Percentiles rank a stretch among this genome's conserved stretches.
phyloP scores from a whole-genome alignment of 2,113 vertebrate species.

The Mola mola region DNA sequence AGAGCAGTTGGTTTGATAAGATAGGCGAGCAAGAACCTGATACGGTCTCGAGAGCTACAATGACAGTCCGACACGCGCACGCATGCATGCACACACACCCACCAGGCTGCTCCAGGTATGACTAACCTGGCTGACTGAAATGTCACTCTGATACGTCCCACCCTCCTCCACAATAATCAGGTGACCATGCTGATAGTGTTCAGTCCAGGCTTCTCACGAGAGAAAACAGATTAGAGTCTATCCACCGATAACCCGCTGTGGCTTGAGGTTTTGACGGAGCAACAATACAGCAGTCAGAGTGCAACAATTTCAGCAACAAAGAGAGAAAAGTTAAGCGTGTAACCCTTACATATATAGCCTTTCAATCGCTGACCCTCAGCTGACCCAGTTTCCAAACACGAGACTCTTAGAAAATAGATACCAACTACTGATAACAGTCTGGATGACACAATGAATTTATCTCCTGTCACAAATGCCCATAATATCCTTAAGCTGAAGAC shows the following conservation, averaged over 20 bases:
- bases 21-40: conserved; percentile 63
- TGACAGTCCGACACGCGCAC: conserved; percentile 4
- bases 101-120: conserved; percentile 37
- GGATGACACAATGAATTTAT: conserved; percentile 48
- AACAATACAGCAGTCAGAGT: conserved; percentile 11
- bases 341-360: conserved; percentile 27
- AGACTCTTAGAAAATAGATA: conserved; percentile 38
- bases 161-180: conserved; percentile 34
- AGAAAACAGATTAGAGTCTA: conserved; percentile 32
- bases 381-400: conserved; percentile 53
- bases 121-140: conserved; percentile 54
- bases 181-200: conserved; percentile 53
- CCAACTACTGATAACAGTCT: conserved; percentile 45
- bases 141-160: conserved; percentile 51
- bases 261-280: conserved; percentile 9
- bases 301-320: conserved; percentile 25
- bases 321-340: neutral
- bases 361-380: conserved; percentile 44
- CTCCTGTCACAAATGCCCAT: conserved; percentile 4
- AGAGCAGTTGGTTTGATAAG: conserved; percentile 75
- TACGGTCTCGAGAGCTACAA: conserved; percentile 72
- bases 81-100: conserved; percentile 8
- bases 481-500: neutral
- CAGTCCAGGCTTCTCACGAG: conserved; percentile 33
- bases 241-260: conserved; percentile 19